Conservation (phyloP, 2,113 vertebrate genomes). For the Mystacornis crossleyi region DNA sequence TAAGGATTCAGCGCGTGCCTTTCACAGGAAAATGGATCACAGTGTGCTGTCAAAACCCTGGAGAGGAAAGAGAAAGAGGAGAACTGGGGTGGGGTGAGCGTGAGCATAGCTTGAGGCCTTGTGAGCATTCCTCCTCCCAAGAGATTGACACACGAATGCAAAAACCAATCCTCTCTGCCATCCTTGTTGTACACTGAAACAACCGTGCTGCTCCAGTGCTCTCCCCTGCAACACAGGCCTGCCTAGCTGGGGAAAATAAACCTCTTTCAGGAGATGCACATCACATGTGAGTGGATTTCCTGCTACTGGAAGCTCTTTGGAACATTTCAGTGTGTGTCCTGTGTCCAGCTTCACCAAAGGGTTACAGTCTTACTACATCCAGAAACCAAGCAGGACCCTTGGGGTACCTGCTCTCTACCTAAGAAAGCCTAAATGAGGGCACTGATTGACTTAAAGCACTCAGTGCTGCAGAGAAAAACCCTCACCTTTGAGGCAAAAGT, state of each 20-base stretch:
- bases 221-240: fast-evolving
- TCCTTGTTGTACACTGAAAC: background rate
- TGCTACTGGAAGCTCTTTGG: background rate
- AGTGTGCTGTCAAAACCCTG: background rate
- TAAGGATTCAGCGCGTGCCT: background rate
- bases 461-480: background rate
- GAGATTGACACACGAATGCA: background rate
- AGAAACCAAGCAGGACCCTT: background rate
- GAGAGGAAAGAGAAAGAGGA: background rate
- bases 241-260: background rate
- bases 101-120: background rate
- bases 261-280: background rate
- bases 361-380: background rate
- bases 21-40: background rate
- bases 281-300: fast-evolving
- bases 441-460: background rate
- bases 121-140: background rate
- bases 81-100: fast-evolving
- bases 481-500: background rate
- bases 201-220: background rate
- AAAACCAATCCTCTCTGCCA: background rate
- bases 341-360: background rate
- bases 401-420: background rate
- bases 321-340: background rate
- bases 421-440: background rate